Evolutionary conservation across 2,797 vertebrate species (phyloP).

Genomic region (Microhierax caerulescens): DNA sequence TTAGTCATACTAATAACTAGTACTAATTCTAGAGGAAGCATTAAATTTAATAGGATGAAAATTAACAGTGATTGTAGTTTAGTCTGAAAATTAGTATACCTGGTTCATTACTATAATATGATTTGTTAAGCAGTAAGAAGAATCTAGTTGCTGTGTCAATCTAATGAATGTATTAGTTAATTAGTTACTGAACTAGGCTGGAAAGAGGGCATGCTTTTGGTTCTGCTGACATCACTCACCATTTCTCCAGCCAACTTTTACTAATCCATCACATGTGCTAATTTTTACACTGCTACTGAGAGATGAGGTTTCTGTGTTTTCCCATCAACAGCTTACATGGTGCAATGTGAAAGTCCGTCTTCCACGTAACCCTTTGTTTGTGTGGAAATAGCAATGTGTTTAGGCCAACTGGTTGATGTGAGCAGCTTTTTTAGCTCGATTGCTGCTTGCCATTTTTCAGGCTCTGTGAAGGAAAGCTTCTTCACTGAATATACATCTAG

Average conservation of each 20-base stretch:
- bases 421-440: background rate
- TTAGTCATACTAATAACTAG: background rate
- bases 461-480: background rate
- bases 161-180: background rate
- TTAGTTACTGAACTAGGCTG: background rate
- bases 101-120: background rate
- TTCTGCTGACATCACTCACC: background rate
- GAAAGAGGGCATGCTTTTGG: background rate
- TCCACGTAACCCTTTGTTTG: fast-evolving
- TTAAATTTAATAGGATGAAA: background rate
- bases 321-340: background rate
- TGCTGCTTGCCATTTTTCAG: background rate
- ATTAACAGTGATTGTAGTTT: background rate
- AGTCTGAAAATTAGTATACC: background rate
- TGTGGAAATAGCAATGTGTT: background rate
- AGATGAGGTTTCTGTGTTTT: fast-evolving
- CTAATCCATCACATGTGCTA: background rate
- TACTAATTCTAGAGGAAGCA: background rate
- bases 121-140: background rate
- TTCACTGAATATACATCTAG: background rate
- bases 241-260: background rate
- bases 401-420: background rate
- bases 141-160: background rate
- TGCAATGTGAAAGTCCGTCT: fast-evolving
- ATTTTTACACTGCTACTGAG: background rate